phyloP scores from a whole-genome alignment of 2,888 invertebrate species.

The Thera britannica region DNA sequence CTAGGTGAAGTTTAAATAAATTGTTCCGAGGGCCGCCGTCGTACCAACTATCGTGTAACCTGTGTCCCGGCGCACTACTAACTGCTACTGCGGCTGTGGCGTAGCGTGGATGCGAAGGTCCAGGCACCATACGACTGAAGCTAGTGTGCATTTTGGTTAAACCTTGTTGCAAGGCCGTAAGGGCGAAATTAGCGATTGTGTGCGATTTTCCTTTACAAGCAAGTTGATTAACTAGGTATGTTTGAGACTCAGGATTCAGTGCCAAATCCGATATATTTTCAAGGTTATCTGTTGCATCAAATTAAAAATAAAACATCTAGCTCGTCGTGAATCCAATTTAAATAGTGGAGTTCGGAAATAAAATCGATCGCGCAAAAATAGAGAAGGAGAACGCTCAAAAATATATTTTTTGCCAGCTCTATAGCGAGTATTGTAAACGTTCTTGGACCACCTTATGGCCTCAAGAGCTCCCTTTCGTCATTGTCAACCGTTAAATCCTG shows the following conservation, averaged over 20 bases:
- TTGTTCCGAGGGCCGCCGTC: slow-evolving; percentile 67
- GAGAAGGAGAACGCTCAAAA: too few relatives aligned
- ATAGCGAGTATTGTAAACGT: too few relatives aligned
- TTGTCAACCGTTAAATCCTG: too few relatives aligned
- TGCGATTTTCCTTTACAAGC: slow-evolving; percentile 21
- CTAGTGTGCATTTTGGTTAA: slow-evolving; percentile 32
- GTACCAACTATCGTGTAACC: slow-evolving; percentile 17
- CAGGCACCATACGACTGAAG: slow-evolving; percentile 34
- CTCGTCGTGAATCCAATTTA: not conserved
- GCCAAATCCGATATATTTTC: slow-evolving; percentile 14
- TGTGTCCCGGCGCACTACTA: slow-evolving; percentile 32
- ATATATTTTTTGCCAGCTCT: too few relatives aligned
- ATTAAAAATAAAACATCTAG: not conserved
- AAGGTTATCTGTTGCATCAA: slow-evolving; percentile 8
- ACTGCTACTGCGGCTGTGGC: slow-evolving; percentile 6
- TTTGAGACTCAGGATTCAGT: slow-evolving; percentile 9
- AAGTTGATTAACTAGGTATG: not conserved
- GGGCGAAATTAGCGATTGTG: slow-evolving; percentile 14
- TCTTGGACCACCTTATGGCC: too few relatives aligned
- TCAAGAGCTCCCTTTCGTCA: too few relatives aligned
- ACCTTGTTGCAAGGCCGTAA: slow-evolving; percentile 23
- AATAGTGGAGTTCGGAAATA: not conserved
- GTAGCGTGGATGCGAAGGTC: slow-evolving; percentile 31
- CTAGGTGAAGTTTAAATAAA: slow-evolving; percentile 84
- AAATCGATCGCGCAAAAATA: not conserved